Percentiles rank a stretch among this genome's conserved stretches.
Conservation (phyloP, 2,888 invertebrate genomes). For the Stomorhina lunata region DNA sequence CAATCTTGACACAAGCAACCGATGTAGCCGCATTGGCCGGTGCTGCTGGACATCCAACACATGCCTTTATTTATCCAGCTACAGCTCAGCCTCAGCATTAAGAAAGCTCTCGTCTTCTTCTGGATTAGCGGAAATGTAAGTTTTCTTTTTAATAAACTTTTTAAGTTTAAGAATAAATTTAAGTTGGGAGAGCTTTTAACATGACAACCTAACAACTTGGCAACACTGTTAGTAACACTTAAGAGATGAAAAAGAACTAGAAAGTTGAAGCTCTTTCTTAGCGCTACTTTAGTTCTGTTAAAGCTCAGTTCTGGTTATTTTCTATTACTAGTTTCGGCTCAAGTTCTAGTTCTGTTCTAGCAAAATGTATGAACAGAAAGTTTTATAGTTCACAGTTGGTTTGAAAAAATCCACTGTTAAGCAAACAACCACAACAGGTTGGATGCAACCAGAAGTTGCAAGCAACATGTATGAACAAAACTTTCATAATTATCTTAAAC, state of each 20-base stretch:
- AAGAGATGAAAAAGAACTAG: not conserved
- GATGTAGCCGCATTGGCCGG: slow-evolving; percentile 49
- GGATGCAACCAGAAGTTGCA: no score
- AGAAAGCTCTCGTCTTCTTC: not conserved
- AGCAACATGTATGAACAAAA: no score
- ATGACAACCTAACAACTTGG: not conserved
- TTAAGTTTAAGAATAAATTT: not conserved
- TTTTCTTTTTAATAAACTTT: slow-evolving; percentile 1
- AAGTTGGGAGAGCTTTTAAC: not conserved
- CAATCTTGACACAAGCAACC: slow-evolving; percentile 72
- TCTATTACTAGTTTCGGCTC: not conserved
- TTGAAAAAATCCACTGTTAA: no score
- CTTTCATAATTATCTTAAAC: not conserved
- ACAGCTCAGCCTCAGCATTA: slow-evolving; percentile 65
- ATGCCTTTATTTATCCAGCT: slow-evolving; percentile 65
- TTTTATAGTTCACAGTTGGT: not conserved
- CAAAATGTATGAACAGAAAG: no score
- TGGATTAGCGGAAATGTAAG: slow-evolving; percentile 13
- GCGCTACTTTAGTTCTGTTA: not conserved
- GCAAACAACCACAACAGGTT: no score
- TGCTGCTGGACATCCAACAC: slow-evolving; percentile 63
- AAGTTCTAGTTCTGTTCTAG: not conserved
- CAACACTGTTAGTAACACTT: not conserved
- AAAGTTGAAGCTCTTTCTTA: not conserved
- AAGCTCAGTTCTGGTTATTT: not conserved